phyloP scores from a whole-genome alignment of 2,888 invertebrate genomes.

The Mesopsocus fuscifrons region DNA sequence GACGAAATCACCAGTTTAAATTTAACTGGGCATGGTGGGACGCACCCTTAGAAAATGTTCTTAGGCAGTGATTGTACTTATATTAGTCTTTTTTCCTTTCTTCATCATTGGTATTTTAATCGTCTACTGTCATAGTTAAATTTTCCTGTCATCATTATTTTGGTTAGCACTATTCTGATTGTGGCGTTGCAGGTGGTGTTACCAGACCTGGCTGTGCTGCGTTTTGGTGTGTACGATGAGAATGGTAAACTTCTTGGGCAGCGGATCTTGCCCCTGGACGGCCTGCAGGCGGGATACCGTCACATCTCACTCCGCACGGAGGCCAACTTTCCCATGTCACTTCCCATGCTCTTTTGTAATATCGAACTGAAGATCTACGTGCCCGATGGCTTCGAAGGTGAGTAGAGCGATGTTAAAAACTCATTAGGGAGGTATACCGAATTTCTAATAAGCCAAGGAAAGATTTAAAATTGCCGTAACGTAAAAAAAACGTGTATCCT shows the following conservation, averaged over 20 bases:
- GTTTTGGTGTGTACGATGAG: conserved; percentile 98
- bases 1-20: too few species aligned
- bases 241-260: conserved; percentile 92
- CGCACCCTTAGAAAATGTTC: too few species aligned
- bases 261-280: conserved; percentile 91
- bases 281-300: conserved; percentile 91
- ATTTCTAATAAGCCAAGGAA: not conserved
- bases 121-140: too few species aligned
- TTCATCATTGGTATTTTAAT: too few species aligned
- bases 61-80: too few species aligned
- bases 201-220: conserved; percentile 89
- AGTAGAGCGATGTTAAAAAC: too few species aligned
- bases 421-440: too few species aligned
- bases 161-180: too few species aligned
- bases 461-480: not conserved
- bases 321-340: conserved; percentile 96
- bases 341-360: conserved; percentile 97
- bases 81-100: too few species aligned
- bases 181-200: conserved; percentile 68
- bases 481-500: not conserved
- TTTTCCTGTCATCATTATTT: too few species aligned
- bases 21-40: too few species aligned
- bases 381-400: conserved; percentile 93
- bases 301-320: conserved; percentile 96
- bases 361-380: conserved; percentile 99